Conservation (phyloP, 2,113 vertebrate genomes). For the Megatriorchis doriae region DNA sequence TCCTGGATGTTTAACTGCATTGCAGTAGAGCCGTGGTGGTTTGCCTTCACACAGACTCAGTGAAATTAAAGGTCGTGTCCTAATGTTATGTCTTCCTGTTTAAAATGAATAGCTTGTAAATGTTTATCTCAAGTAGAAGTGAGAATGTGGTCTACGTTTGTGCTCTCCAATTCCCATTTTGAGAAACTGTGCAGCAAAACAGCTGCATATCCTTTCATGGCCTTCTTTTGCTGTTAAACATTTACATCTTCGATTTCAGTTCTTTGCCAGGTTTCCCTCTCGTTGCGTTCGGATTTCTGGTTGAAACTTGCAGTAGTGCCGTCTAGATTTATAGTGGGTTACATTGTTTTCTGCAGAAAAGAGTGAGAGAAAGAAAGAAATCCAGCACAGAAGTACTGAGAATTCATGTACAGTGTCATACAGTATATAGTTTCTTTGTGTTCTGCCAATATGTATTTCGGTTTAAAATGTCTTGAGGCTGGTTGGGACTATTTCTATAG, state of each 20-base stretch:
- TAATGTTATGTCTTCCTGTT: background rate
- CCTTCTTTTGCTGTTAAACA: background rate
- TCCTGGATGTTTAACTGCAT: background rate
- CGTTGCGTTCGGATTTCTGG: background rate
- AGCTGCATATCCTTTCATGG: background rate
- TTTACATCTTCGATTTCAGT: background rate
- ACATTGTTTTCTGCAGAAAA: background rate
- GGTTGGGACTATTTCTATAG: background rate
- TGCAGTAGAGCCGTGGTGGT: background rate
- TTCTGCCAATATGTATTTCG: conserved; percentile 36
- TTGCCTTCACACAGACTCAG: background rate
- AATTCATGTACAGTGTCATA: background rate
- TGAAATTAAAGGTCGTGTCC: background rate
- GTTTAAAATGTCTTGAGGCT: conserved; percentile 25
- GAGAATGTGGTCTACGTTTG: background rate
- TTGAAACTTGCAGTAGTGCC: background rate
- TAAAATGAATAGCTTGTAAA: conserved; percentile 29
- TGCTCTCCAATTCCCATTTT: background rate
- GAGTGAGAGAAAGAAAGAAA: background rate
- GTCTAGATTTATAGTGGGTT: background rate
- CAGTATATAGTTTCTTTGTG: conserved; percentile 9
- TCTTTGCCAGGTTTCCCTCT: background rate
- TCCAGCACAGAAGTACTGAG: background rate
- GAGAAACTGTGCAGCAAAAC: background rate
- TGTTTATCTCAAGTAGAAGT: conserved; percentile 27